Evolutionary conservation across 2,888 invertebrate species (phyloP), one percentile per base, ranked within the genome.

Genomic region (Agrochola macilenta): DNA sequence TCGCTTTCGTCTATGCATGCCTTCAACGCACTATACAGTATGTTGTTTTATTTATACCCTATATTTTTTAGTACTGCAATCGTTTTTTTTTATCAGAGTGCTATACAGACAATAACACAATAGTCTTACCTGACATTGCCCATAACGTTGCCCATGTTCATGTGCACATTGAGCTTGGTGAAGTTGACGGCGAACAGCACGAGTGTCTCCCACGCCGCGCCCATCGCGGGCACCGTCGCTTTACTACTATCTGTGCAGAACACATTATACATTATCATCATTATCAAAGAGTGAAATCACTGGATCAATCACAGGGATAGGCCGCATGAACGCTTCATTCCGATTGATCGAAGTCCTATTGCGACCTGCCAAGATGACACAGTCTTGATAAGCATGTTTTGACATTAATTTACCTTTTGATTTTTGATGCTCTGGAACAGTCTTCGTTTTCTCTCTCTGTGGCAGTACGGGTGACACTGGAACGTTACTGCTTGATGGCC

Each of bases 121-220:
- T 1, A 14, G 30, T 4, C 97, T 97, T 94, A 98, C 98, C 97
- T 98, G 78, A 99, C 99, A 93, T 99, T 99, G 23, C 99, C 99
- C 99, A 99, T 99, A 0, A 99, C 99, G 92, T 99, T 99, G 63
- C 99, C 99, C 99, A 99, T 99, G 95, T 99, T 99, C 98, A 99
- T 99, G 92, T 99, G 99, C 17, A 99, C 99, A 94, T 99, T 99
- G 73, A 99, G 97, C 90, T 98, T 98, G 66, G 99, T 99, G 94
- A 99, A 99, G 96, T 99, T 99, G 63, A 99, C 98, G 0, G 99
- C 99, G 96, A 99, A 99, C 76, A 99, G 96, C 5, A 99, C 99
- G 71, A 99, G 96, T 5, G 99, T 99, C 96, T 99, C 99, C 99
- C 99, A 99, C 63, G 99, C 98, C 7, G 98, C 97, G 83, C 97